Conservation (phyloP, 2,888 invertebrate genomes). For the Oxycera nigricornis region DNA sequence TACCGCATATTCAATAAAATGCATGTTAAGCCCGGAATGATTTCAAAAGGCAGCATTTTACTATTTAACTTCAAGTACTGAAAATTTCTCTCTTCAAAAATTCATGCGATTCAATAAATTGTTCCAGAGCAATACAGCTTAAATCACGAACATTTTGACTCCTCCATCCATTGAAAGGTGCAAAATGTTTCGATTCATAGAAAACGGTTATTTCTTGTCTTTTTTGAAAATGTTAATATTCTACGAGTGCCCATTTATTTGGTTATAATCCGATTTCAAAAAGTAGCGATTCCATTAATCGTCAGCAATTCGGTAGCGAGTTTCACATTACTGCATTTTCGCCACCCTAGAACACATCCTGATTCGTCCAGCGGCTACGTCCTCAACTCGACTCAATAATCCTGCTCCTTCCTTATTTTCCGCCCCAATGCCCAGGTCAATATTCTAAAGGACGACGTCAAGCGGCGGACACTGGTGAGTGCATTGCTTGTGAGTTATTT, state of each 20-base stretch:
- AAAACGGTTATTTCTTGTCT: neutral
- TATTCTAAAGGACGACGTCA: conserved; percentile 37
- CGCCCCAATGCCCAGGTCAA: conserved; percentile 32
- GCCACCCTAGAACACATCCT: neutral
- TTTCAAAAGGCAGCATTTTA: too few species aligned
- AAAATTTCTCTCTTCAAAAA: too few species aligned
- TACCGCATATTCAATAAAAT: too few species aligned
- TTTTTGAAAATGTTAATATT: conserved; percentile 19
- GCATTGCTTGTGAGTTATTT: conserved; percentile 46
- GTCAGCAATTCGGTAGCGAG: conserved; percentile 28
- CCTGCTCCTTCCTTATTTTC: conserved; percentile 24
- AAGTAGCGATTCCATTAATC: conserved; percentile 31
- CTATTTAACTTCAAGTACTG: too few species aligned
- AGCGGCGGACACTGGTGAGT: conserved; percentile 41
- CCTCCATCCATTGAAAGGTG: too few species aligned
- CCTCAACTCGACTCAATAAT: conserved; percentile 13
- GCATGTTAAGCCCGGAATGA: too few species aligned
- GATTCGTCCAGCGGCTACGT: conserved; percentile 5
- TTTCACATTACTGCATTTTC: conserved; percentile 26
- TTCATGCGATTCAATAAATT: too few species aligned
- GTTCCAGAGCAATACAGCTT: too few species aligned
- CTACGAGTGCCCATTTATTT: conserved; percentile 5
- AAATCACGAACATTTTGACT: too few species aligned
- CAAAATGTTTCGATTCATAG: neutral
- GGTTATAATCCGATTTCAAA: conserved; percentile 20